phyloP scores from a whole-genome alignment of 2,888 invertebrate genomes.

The Carabus problematicus region DNA sequence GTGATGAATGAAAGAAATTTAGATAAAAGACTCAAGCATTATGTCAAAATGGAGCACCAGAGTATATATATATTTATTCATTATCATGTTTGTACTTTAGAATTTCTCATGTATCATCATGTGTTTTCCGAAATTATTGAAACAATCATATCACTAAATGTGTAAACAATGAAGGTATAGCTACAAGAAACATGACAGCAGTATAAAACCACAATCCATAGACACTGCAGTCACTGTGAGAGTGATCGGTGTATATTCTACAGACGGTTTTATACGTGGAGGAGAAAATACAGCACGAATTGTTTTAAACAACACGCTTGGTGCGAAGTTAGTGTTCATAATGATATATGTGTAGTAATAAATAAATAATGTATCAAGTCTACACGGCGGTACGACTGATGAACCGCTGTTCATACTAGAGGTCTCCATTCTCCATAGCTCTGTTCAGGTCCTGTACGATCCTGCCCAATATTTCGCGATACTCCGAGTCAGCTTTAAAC shows the following conservation, averaged over 20 bases:
- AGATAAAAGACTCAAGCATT: too few relatives aligned
- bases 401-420: slow-evolving; percentile 56
- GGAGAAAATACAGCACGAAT: slow-evolving; percentile 29
- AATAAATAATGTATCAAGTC: slow-evolving; percentile 22
- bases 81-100: slow-evolving; percentile 30
- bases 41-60: slow-evolving; percentile 21
- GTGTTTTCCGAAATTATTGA: not conserved
- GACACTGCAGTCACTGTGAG: slow-evolving; percentile 3
- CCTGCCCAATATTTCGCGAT: slow-evolving; percentile 67
- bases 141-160: not conserved
- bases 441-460: slow-evolving; percentile 73
- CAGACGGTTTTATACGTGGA: not conserved
- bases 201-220: slow-evolving; percentile 6
- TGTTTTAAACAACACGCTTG: slow-evolving; percentile 24
- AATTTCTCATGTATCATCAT: slow-evolving; percentile 17
- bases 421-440: slow-evolving; percentile 68
- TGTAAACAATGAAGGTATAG: not conserved
- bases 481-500: slow-evolving; percentile 69
- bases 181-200: not conserved
- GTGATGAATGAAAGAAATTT: too few relatives aligned
- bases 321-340: slow-evolving; percentile 22
- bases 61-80: slow-evolving; percentile 1
- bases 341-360: too few relatives aligned
- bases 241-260: slow-evolving; percentile 12
- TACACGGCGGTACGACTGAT: slow-evolving; percentile 26